Base-by-base conservation (phyloP, 2,888 invertebrate genomes). In the Sinodicranocentrus sp. region DNA sequence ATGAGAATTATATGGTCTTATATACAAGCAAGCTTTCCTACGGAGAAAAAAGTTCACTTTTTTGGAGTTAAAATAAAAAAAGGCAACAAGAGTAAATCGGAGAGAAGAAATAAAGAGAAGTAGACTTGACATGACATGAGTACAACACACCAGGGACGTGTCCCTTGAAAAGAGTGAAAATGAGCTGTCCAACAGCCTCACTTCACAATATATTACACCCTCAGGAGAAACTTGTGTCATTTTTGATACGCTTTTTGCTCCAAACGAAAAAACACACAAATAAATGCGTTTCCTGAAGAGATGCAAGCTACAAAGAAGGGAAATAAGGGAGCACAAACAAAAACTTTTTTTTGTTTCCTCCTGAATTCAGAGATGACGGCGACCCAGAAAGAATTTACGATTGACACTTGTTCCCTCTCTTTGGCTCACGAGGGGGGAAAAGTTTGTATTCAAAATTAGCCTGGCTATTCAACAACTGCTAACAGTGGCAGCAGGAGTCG, bases 371-470 rank as follows among this genome's bases (percentile, higher is more conserved):
- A 33, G 21, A n/a, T n/a, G 10, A 33, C 33, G 33, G 5, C 33
- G 33, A 33, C 33, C 33, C 33, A 67, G 57, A 79, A 43, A 52
- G 76, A 77, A 82, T 73, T 72, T 84, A 84, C 77, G 73, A 84
- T 82, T 87, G 86, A 85, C 84, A 87, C 80, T 80, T 67, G 44
- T 59, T 15, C 21, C 2, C 48, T 33, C 5, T 33, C 33, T 3
- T 6, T 33, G 25, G 1, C 8, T 33, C 21, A 25, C 26, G 10
- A 73, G 15, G 63, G 75, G 75, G 71, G 71, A 63, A 63, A 71
- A 75, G 78, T 65, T 82, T 85, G 76, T 87, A 88, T 88, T 88
- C 86, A 88, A 88, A 88, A 88, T 88, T 88, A 88, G 87, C 83
- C 85, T 19, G 44, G 67, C 84, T 87, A 88, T 88, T 88, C 86